A percentile compares a stretch with the other conserved stretches of the same genome.
These are phyloP conservation scores for Bombus polaris DNA, from an alignment of 1,140 invertebrate species.

Conservation along the genomic window DNA sequence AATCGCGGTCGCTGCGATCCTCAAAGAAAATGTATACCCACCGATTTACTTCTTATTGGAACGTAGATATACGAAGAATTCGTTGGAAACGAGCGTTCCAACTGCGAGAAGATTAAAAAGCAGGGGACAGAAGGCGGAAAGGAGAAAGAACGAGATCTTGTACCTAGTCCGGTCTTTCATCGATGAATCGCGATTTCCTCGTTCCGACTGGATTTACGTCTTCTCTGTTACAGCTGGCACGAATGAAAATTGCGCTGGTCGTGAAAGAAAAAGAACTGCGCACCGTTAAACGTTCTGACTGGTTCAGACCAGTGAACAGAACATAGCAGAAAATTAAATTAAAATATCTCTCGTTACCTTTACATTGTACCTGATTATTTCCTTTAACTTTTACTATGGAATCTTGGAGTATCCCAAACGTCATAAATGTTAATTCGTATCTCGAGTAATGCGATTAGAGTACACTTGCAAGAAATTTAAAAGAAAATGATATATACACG, in stretches of 20 bases:
- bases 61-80: slow-evolving; percentile 54
- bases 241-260: slow-evolving; percentile 14
- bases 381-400: neutral
- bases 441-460: neutral
- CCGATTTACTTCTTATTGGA: slow-evolving; percentile 63
- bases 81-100: slow-evolving; percentile 33
- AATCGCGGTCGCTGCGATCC: slow-evolving; percentile 41
- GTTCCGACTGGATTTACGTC: slow-evolving; percentile 52
- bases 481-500: no score
- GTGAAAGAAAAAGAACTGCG: neutral
- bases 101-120: slow-evolving; percentile 55
- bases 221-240: slow-evolving; percentile 38
- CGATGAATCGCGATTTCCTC: slow-evolving; percentile 54
- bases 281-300: neutral
- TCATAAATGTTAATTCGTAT: neutral
- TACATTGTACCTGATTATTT: neutral
- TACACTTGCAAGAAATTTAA: neutral
- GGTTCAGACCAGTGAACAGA: neutral
- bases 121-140: neutral
- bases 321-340: neutral
- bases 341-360: neutral
- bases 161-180: slow-evolving; percentile 40
- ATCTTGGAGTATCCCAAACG: neutral
- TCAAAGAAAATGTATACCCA: slow-evolving; percentile 57
- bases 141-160: slow-evolving; percentile 44